Percentiles rank a stretch among this genome's conserved stretches.
Conservation (phyloP, 2,113 vertebrate genomes). For the Aspidoscelis tigris region DNA sequence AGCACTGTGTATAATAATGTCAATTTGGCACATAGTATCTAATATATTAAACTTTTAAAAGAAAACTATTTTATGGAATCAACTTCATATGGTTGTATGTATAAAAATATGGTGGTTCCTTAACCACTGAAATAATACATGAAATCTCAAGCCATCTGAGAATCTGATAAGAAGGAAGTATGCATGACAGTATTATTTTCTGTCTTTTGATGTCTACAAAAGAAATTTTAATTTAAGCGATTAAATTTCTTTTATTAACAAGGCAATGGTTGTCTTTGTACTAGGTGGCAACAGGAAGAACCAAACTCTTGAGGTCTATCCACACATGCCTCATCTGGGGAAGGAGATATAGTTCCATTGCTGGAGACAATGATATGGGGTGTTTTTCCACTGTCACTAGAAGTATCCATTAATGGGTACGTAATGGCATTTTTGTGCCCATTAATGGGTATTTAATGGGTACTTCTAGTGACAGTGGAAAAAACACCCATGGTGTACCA, state of each 20-base stretch:
- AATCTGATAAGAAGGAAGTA: slow-evolving; percentile 68
- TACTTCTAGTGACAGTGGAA: too few species aligned
- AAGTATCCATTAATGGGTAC: too few species aligned
- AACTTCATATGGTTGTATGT: slow-evolving; percentile 69
- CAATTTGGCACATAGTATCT: slow-evolving; percentile 81
- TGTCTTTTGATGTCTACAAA: slow-evolving; percentile 67
- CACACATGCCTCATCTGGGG: too few species aligned
- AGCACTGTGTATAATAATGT: slow-evolving; percentile 80
- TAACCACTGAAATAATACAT: slow-evolving; percentile 57
- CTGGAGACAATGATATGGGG: too few species aligned
- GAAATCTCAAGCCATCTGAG: slow-evolving; percentile 47
- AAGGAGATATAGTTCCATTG: too few species aligned
- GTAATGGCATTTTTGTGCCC: too few species aligned
- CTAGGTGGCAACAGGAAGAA: neutral
- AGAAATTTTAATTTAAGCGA: slow-evolving; percentile 81
- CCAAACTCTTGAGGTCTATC: too few species aligned
- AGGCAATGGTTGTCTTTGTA: slow-evolving; percentile 26
- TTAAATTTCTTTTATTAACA: slow-evolving; percentile 85
- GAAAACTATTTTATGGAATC: slow-evolving; percentile 75
- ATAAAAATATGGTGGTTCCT: slow-evolving; percentile 65
- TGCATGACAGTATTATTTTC: slow-evolving; percentile 76
- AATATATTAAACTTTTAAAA: slow-evolving; percentile 83
- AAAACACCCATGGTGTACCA: too few species aligned
- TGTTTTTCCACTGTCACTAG: too few species aligned
- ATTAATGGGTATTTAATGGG: too few species aligned